phyloP scores from a whole-genome alignment of 2,797 vertebrate species.

The Rhabdophis nuchalis region DNA sequence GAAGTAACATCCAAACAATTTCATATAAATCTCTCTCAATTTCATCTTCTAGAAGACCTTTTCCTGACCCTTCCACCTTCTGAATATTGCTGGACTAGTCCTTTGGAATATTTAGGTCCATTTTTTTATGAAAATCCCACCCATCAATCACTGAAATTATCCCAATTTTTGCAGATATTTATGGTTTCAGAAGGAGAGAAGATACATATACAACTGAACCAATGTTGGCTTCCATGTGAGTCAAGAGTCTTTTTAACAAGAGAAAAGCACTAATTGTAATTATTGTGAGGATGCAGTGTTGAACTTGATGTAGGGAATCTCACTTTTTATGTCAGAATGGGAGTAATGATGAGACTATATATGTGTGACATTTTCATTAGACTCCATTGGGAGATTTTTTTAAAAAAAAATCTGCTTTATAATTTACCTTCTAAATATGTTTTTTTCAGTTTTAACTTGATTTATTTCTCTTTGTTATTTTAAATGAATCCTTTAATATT shows the following conservation, averaged over 20 bases:
- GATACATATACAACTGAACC: background rate
- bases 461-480: background rate
- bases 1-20: background rate
- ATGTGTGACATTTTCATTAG: background rate
- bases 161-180: too few relatives aligned
- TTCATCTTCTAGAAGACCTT: background rate
- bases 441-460: background rate
- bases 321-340: background rate
- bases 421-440: background rate
- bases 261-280: background rate
- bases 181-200: too few relatives aligned
- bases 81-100: background rate
- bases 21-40: background rate
- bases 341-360: background rate
- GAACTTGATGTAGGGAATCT: background rate
- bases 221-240: background rate
- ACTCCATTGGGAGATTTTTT: background rate
- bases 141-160: too few relatives aligned
- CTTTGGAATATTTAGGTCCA: background rate
- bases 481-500: background rate
- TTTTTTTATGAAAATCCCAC: too few relatives aligned
- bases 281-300: background rate
- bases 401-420: background rate
- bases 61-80: background rate
- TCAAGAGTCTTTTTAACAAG: background rate